phyloP scores from a whole-genome alignment of 2,113 vertebrate species.

The Scopus umbretta region DNA sequence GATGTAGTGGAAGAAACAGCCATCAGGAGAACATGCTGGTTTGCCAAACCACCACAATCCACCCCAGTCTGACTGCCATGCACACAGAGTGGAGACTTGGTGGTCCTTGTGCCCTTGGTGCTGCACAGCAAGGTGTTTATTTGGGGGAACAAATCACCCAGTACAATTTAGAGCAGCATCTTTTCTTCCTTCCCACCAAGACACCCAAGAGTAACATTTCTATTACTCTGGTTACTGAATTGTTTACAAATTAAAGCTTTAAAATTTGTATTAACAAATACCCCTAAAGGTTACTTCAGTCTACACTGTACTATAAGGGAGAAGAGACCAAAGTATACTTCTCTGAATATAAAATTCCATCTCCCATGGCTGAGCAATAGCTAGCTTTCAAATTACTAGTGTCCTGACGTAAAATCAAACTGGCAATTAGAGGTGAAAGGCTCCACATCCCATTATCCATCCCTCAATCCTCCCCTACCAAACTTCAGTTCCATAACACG shows the following conservation, averaged over 20 bases:
- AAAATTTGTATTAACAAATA: not conserved
- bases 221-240: not conserved
- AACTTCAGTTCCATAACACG: not conserved
- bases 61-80: not conserved
- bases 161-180: not conserved
- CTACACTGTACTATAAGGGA: not conserved
- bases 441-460: not conserved
- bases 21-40: not conserved
- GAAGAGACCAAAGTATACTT: not conserved
- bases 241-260: not conserved
- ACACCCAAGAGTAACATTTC: not conserved
- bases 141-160: not conserved
- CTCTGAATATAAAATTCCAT: not conserved
- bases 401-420: not conserved
- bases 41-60: not conserved
- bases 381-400: not conserved
- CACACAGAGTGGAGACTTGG: too few species aligned
- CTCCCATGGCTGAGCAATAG: not conserved
- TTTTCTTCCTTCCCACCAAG: not conserved
- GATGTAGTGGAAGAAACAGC: not conserved
- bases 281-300: not conserved
- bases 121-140: not conserved
- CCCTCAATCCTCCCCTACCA: not conserved
- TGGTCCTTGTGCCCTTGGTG: not conserved
- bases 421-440: not conserved